Percentiles rank a stretch among this genome's conserved stretches.
phyloP scores from a whole-genome alignment of 1,140 invertebrate genomes.

The Teleopsis dalmanni region DNA sequence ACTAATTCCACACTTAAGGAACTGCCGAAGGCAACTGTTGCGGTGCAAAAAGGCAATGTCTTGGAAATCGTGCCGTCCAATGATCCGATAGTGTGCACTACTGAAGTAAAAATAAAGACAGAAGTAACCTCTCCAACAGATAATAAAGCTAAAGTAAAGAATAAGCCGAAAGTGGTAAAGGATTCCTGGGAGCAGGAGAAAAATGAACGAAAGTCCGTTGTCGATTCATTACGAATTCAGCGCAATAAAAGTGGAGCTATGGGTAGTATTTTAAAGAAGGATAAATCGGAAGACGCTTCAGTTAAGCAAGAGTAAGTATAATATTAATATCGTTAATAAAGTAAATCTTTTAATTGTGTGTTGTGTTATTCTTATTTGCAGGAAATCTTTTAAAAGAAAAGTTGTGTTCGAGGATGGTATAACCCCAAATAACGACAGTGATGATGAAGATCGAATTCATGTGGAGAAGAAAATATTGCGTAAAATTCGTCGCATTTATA shows the following conservation, averaged over 20 bases:
- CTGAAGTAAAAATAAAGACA: background rate
- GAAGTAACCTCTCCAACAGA: background rate
- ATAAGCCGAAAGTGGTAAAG: background rate
- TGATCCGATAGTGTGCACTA: background rate
- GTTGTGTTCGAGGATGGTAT: constrained; percentile 38
- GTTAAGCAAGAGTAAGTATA: background rate
- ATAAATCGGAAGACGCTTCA: background rate
- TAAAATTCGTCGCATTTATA: constrained; percentile 9
- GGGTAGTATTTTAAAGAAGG: constrained; percentile 7
- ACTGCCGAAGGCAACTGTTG: constrained; percentile 24
- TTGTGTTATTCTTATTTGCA: constrained; percentile 4
- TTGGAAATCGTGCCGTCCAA: constrained; percentile 33
- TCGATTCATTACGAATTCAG: constrained; percentile 3
- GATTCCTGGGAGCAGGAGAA: background rate
- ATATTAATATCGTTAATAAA: background rate
- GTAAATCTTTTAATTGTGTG: background rate
- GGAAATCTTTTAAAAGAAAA: constrained; percentile 31
- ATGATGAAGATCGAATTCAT: constrained; percentile 28
- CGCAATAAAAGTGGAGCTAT: background rate
- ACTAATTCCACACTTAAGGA: constrained; percentile 18
- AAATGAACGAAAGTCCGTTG: constrained; percentile 1
- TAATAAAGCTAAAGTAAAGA: background rate
- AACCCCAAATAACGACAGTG: constrained; percentile 31
- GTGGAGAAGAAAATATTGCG: constrained; percentile 15
- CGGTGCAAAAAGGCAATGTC: constrained; percentile 40